Evolutionary conservation across 1,140 invertebrate species (phyloP), one percentile per base, ranked within the genome.

Genomic region (Camponotus vicinus): DNA sequence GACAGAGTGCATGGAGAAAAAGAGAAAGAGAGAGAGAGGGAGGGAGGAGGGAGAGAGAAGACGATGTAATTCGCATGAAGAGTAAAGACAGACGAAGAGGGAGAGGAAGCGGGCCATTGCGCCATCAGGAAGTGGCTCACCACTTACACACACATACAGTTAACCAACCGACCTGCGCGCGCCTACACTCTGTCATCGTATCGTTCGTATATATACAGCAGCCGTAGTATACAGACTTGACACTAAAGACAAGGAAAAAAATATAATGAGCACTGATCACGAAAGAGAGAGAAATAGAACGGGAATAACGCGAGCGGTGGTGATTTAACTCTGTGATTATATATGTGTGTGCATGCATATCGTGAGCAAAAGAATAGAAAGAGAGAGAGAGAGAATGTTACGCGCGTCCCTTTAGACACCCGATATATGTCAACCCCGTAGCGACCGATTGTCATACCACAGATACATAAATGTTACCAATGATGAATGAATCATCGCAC

Each of bases 101-200:
- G 83, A 89, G 84, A 88, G 87, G 87, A 83, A 89, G 78, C 83
- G 63, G 64, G 66, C 92, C 91, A 93, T 93, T 93, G 92, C 93
- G 91, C 92, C 92, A 93, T 93, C 90, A 92, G 93, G 93, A 93
- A 93, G 92, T 93, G 90, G 91, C 91, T 93, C 89, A 88, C 89
- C 85, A 89, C 86, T 91, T 86, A 92, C 80, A 90, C 85, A 91
- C 80, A 79, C 75, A 80, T 88, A 70, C 75, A 87, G 77, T 90
- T 92, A 90, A 91, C 86, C 57, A 82, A 91, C 59, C 52, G 70
- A 85, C 82, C 57, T 55, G 18, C 73, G 79, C 34, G 75, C 67
- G 61, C 70, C 21, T 8, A 73, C 9, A 76, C 55, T 18, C 13
- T 59, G n/a, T 49, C 21, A 9, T 59, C 9, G 18, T 11, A 3